These are phyloP conservation scores for Corella eumyota DNA, from an alignment of 23 tunicate species.

Conservation along the genomic window DNA sequence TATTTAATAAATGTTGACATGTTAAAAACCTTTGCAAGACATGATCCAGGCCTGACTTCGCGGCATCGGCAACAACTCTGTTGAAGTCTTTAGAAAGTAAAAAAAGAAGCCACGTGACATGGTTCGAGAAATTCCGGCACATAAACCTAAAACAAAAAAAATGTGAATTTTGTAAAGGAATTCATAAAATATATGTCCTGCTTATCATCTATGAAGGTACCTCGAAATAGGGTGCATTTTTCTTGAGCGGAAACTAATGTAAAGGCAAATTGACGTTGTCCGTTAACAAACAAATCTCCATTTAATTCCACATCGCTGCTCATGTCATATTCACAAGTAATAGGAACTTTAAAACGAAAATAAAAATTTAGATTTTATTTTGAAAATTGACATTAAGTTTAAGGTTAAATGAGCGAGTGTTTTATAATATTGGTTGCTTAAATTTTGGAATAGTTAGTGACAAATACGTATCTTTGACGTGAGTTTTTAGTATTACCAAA, in stretches of 20 bases:
- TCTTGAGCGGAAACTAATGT: slow-evolving; percentile 52
- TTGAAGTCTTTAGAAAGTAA: slow-evolving; percentile 51
- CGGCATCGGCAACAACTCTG: background rate
- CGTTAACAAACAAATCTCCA: slow-evolving; percentile 58
- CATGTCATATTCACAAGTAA: slow-evolving; percentile 33
- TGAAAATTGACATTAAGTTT: no score
- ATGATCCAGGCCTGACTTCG: slow-evolving; percentile 18
- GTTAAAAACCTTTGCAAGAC: slow-evolving; percentile 20
- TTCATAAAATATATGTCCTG: background rate
- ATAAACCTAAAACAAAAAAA: slow-evolving; percentile 21
- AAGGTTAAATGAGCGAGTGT: no score
- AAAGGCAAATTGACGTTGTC: slow-evolving; percentile 39
- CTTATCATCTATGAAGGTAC: slow-evolving; percentile 4
- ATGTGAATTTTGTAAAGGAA: background rate
- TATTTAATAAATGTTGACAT: background rate
- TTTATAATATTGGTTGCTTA: no score
- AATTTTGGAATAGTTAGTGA: no score
- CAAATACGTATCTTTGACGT: no score
- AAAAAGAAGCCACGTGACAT: slow-evolving; percentile 19
- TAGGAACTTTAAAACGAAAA: slow-evolving; percentile 31
- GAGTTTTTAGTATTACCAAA: no score
- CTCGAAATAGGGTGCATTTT: slow-evolving; percentile 33
- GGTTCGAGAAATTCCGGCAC: slow-evolving; percentile 34
- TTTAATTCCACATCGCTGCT: slow-evolving; percentile 7
- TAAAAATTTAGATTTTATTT: no score